Evolutionary conservation across 2,113 vertebrate genomes (phyloP), one percentile per base, ranked within the genome.

Genomic region (Corvus hawaiiensis): DNA sequence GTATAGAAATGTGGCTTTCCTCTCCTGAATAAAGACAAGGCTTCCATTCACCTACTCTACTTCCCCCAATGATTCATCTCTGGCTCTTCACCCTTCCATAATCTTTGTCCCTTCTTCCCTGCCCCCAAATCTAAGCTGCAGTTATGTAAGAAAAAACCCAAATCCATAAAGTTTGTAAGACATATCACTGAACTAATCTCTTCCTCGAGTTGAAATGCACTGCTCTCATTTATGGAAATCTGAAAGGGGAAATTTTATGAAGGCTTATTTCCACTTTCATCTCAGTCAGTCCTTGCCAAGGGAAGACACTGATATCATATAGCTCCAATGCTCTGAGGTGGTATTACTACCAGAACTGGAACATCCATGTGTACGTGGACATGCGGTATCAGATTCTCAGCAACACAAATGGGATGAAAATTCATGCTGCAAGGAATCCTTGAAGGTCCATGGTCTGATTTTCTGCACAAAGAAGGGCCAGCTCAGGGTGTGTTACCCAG

Each of bases 281-380:
- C 64, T 87, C n/a, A 46, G 16, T 41, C 49, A 77, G n/a, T 28
- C 49, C 49, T 54, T 79, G 35, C 13, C 46, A 87, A 43, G 19
- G 33, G 15, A 83, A 64, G 37, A 56, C 15, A 63, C 0, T 33
- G 5, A 0, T 19, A 78, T 9, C 35, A 32, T 3, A 6, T 7
- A 73, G 28, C 13, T 64, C 26, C 49, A 63, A 1, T 27, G 71
- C 28, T 54, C 37, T 33, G 35, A 87, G 27, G 28, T 62, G 61
- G 33, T 30, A 35, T 11, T 80, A 64, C 59, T 43, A 85, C 49
- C 62, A 64, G 44, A 82, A 88, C 35, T 41, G n/a, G 32, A 92
- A 90, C 16, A 88, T 16, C 27, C 10, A 27, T n/a, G 30, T 26
- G 33, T 41, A 85, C 15, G 14, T 16, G 10, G 51, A 79, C 35